Percentiles rank a stretch among this genome's conserved stretches.
These are phyloP conservation scores for Endotricha flammealis DNA, from an alignment of 2,888 invertebrate genomes.

Conservation along the genomic window DNA sequence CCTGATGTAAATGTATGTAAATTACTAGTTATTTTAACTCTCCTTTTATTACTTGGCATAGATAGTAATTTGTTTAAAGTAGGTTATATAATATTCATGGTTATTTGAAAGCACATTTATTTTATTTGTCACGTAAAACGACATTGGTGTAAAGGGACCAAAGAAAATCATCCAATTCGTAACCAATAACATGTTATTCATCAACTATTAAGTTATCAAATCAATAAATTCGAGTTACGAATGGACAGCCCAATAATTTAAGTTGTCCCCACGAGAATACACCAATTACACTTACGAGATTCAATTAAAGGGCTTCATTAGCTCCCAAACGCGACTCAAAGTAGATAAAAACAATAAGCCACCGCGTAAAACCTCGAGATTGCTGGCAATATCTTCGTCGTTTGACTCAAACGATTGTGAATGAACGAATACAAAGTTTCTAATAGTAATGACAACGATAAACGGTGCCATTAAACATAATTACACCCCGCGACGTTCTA, in stretches of 20 bases:
- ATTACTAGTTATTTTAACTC: too few relatives aligned
- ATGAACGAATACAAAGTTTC: slow-evolving; percentile 46
- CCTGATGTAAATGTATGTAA: too few relatives aligned
- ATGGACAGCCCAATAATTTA: not conserved
- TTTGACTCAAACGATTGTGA: slow-evolving; percentile 22
- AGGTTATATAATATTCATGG: too few relatives aligned
- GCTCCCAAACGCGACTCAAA: slow-evolving; percentile 1
- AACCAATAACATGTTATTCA: too few relatives aligned
- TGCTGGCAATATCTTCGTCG: slow-evolving; percentile 17
- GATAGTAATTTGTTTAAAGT: too few relatives aligned
- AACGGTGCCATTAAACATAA: slow-evolving; percentile 61
- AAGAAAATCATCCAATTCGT: too few relatives aligned
- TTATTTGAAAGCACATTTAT: too few relatives aligned
- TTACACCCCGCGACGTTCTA: slow-evolving; percentile 39
- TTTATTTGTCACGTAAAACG: too few relatives aligned
- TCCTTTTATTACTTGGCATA: too few relatives aligned
- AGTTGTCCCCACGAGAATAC: not conserved
- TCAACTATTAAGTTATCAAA: too few relatives aligned
- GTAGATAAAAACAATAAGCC: slow-evolving; percentile 11
- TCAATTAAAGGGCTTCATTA: slow-evolving; percentile 2
- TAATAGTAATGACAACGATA: slow-evolving; percentile 52
- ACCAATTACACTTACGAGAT: slow-evolving; percentile 1
- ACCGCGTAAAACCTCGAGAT: slow-evolving; percentile 9
- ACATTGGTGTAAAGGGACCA: too few relatives aligned
- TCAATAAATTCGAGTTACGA: too few relatives aligned